Evolutionary conservation across 2,797 vertebrate genomes (phyloP).

Genomic region (Chaetophractus vellerosus): DNA sequence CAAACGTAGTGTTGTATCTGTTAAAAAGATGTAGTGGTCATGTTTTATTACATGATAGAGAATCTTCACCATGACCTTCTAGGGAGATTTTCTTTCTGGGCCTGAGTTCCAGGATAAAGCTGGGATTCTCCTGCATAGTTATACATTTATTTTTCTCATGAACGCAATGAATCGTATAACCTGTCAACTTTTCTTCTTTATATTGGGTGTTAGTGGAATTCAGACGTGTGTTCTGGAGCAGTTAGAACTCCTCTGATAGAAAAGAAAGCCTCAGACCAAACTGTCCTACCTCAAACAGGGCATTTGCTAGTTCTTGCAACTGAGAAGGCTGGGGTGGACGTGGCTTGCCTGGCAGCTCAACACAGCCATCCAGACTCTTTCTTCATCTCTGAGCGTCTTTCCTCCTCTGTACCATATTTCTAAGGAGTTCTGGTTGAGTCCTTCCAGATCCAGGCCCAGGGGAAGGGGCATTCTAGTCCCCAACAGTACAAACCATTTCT

Average conservation of each 20-base stretch:
- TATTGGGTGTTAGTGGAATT: neutral
- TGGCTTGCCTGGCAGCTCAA: neutral
- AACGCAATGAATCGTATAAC: neutral
- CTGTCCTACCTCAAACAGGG: neutral
- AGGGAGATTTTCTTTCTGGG: neutral
- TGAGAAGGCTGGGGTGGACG: neutral
- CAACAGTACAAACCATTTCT: neutral
- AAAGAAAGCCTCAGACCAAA: neutral
- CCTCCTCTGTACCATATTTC: neutral
- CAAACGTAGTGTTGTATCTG: neutral
- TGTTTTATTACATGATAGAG: neutral
- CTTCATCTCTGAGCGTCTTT: neutral
- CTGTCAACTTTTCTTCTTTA: neutral
- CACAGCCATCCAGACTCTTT: neutral
- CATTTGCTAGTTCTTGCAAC: neutral
- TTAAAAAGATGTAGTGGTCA: neutral
- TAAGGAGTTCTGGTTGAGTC: neutral
- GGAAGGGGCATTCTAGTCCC: neutral
- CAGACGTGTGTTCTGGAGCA: neutral
- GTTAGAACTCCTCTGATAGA: neutral
- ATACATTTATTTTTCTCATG: neutral
- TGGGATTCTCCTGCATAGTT: neutral
- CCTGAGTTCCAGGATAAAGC: slow-evolving; percentile 7
- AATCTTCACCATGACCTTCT: neutral
- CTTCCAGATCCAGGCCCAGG: neutral